These are phyloP conservation scores for Microtus richardsoni DNA, from an alignment of 2,113 vertebrate species.

Conservation along the genomic window DNA sequence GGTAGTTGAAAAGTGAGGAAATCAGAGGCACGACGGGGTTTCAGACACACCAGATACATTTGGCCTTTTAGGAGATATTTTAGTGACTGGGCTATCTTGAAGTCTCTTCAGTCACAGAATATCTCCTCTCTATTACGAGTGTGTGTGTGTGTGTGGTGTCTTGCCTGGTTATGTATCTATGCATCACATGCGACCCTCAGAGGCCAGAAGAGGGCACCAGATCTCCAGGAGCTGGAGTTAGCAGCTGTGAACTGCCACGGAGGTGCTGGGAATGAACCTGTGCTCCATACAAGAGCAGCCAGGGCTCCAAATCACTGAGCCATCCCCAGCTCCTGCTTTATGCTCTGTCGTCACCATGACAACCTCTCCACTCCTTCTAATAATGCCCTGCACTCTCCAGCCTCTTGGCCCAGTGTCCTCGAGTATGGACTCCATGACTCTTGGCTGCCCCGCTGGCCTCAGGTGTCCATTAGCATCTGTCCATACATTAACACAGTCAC, in stretches of 20 bases:
- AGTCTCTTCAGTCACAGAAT: not conserved
- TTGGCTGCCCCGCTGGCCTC: not conserved
- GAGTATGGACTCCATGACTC: not conserved
- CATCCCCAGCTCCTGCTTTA: not conserved
- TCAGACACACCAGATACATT: not conserved
- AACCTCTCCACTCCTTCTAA: rapidly evolving
- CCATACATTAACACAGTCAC: not conserved
- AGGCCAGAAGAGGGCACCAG: not conserved
- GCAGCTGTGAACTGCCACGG: not conserved
- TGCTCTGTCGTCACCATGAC: not conserved
- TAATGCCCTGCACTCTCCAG: not conserved
- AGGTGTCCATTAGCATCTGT: not conserved
- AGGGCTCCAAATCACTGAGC: not conserved
- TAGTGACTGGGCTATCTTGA: not conserved
- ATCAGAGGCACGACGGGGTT: not conserved
- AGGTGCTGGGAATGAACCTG: not conserved
- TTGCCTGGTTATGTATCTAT: not conserved
- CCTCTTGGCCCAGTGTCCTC: not conserved
- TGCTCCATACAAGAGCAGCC: not conserved
- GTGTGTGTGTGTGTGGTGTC: not conserved
- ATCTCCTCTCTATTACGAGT: not conserved
- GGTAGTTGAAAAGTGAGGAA: not conserved
- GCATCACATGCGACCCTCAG: not conserved
- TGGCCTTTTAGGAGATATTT: not conserved
- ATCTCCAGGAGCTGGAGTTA: not conserved